A percentile compares a stretch with the other conserved stretches of the same genome.
phyloP scores from a whole-genome alignment of 2,797 vertebrate genomes.

The Holocentrus rufus region DNA sequence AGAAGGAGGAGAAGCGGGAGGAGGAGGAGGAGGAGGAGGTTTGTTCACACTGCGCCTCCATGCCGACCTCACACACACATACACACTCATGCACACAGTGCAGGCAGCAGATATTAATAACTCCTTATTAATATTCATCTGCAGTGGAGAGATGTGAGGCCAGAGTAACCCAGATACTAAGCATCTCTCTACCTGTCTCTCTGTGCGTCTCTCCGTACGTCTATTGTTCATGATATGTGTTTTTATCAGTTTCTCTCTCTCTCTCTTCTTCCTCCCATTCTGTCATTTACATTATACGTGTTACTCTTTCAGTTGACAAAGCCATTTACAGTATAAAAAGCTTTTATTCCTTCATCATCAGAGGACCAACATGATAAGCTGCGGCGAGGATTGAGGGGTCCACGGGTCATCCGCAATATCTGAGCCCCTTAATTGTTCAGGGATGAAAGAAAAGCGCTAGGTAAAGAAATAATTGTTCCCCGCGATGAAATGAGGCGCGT shows the following conservation, averaged over 20 bases:
- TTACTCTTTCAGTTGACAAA: slow-evolving; percentile 13
- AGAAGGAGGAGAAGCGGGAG: slow-evolving; percentile 53
- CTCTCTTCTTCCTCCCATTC: neutral
- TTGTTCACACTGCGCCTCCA: slow-evolving; percentile 63
- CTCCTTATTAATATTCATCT: slow-evolving; percentile 83
- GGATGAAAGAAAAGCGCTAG: too few relatives aligned
- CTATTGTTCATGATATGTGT: slow-evolving; percentile 26
- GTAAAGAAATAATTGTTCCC: too few relatives aligned
- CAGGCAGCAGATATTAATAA: slow-evolving; percentile 82
- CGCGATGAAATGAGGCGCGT: too few relatives aligned
- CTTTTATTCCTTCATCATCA: neutral
- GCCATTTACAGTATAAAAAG: too few relatives aligned
- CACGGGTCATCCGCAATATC: neutral
- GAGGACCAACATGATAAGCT: neutral
- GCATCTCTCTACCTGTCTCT: slow-evolving; percentile 68
- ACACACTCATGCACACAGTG: slow-evolving; percentile 44
- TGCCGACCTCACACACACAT: slow-evolving; percentile 63
- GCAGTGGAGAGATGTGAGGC: slow-evolving; percentile 64
- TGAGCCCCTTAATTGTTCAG: too few relatives aligned
- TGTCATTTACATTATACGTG: slow-evolving; percentile 10
- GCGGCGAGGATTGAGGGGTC: neutral
- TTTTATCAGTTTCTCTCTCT: slow-evolving; percentile 11
- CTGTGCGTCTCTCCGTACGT: slow-evolving; percentile 30
- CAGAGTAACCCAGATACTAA: slow-evolving; percentile 79
- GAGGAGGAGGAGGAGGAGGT: slow-evolving; percentile 40